Evolutionary conservation across 2,113 vertebrate species (phyloP), one percentile per base, ranked within the genome.

Genomic region (Chaetops frenatus): DNA sequence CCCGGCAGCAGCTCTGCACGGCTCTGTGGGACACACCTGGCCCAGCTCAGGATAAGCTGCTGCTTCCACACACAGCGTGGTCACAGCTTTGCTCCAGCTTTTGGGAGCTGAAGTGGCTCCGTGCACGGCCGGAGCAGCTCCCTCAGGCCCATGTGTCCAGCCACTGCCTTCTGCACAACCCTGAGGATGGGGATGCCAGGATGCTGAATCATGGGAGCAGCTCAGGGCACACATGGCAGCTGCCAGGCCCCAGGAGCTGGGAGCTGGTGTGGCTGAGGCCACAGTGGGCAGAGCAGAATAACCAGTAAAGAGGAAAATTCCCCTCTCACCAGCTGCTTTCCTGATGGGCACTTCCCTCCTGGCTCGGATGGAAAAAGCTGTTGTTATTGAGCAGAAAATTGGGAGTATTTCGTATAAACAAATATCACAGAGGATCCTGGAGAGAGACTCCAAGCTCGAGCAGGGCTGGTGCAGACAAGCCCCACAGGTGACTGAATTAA

Each of bases 121-220:
- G 9, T n/a, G 31, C 35, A 25, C 0, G 3, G 23, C 20, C 1
- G 2, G 29, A 76, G 60, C 51, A 29, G 74, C 81, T 70, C 48
- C 36, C 28, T 19, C 0, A 2, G 28, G 61, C n/a, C 40, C 1
- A 0, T 8, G 19, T 12, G 58, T 29, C n/a, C 50, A 10, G 44
- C 23, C 11, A 22, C 36, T 38, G 72, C 66, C 56, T 74, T 23
- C 33, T 33, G 47, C 72, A 51, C 70, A 64, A 4, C 27, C 40
- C 24, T 0, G 1, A 15, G 89, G n/a, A 3, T 10, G 44, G 44
- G 74, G 53, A 78, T 51, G 54, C 62, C 35, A 51, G n/a, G 67
- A 5, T n/a, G 31, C 57, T 74, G 85, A 92, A 44, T 80, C 91
- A 65, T 5, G 1, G 10, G 79, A 29, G 51, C 28, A 29, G 73